phyloP scores from a whole-genome alignment of 2,888 invertebrate species.

The Horisme vitalbata region DNA sequence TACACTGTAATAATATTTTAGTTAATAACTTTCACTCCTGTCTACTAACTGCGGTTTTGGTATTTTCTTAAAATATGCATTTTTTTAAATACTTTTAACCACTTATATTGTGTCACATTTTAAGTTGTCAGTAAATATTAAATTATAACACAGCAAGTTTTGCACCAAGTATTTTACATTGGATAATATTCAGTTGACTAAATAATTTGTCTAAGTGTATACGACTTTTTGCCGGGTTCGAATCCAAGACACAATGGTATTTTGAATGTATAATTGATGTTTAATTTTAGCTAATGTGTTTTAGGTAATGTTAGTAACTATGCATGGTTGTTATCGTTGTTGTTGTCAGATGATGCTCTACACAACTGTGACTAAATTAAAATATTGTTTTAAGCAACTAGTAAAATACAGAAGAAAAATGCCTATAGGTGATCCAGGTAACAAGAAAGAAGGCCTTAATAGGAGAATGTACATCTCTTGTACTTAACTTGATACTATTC shows the following conservation, averaged over 20 bases:
- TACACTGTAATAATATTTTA: constrained; percentile 27
- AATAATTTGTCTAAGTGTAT: constrained; percentile 22
- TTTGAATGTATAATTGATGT: too few relatives aligned
- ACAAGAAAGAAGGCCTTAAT: too few relatives aligned
- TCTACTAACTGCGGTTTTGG: constrained; percentile 24
- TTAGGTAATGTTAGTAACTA: too few relatives aligned
- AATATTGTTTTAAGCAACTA: too few relatives aligned
- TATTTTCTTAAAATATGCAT: constrained; percentile 9
- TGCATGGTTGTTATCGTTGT: too few relatives aligned
- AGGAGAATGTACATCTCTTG: too few relatives aligned
- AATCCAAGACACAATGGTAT: background rate
- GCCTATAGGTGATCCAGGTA: too few relatives aligned
- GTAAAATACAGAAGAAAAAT: too few relatives aligned
- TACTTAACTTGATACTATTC: too few relatives aligned
- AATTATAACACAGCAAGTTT: constrained; percentile 19
- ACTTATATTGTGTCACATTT: constrained; percentile 12
- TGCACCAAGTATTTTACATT: constrained; percentile 23
- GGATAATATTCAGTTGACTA: background rate
- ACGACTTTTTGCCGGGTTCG: constrained; percentile 9
- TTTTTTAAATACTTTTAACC: constrained; percentile 11
- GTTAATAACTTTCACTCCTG: constrained; percentile 26
- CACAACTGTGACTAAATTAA: too few relatives aligned
- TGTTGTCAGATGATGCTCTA: too few relatives aligned
- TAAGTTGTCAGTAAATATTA: constrained; percentile 14
- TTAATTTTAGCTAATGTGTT: too few relatives aligned